Percentiles rank a stretch among this genome's conserved stretches.
Evolutionary conservation across 1,140 invertebrate genomes (phyloP).

Genomic region (Bilobella aurantiaca): DNA sequence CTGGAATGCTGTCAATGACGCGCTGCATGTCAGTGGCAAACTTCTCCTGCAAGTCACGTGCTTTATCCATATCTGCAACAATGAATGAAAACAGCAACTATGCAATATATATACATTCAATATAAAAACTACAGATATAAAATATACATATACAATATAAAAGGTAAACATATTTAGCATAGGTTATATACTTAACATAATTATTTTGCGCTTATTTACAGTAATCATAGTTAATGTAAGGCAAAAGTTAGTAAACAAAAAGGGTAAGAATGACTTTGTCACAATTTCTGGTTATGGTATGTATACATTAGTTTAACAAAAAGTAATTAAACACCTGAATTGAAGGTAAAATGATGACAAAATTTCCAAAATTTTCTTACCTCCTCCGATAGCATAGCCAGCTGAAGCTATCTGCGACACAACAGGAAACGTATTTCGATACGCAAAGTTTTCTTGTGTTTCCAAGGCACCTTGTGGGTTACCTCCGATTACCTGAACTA

Average conservation of each 20-base stretch:
- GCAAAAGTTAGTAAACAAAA: too few species aligned
- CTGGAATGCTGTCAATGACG: constrained; percentile 29
- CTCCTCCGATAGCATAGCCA: constrained; percentile 22
- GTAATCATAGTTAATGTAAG: too few species aligned
- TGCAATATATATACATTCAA: too few species aligned
- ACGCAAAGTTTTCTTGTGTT: constrained; percentile 29
- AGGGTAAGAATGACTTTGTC: too few species aligned
- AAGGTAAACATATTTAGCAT: too few species aligned
- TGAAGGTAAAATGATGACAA: neutral
- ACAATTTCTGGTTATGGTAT: too few species aligned
- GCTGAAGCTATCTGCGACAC: constrained; percentile 28
- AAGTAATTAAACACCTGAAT: neutral
- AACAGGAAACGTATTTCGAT: constrained; percentile 29
- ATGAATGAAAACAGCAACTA: constrained; percentile 4
- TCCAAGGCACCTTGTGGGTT: constrained; percentile 21
- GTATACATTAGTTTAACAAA: too few species aligned
- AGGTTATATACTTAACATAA: too few species aligned
- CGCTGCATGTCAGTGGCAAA: constrained; percentile 27
- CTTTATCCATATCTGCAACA: constrained; percentile 16
- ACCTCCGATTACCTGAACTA: constrained; percentile 8
- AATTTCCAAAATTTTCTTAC: neutral
- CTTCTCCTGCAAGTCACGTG: constrained; percentile 23
- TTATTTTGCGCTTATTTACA: too few species aligned
- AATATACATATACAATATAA: too few species aligned
- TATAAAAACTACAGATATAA: too few species aligned